Percentiles rank a stretch among this genome's conserved stretches.
Evolutionary conservation across 2,888 invertebrate species (phyloP).

Genomic region (Torymus aiolomorphi): DNA sequence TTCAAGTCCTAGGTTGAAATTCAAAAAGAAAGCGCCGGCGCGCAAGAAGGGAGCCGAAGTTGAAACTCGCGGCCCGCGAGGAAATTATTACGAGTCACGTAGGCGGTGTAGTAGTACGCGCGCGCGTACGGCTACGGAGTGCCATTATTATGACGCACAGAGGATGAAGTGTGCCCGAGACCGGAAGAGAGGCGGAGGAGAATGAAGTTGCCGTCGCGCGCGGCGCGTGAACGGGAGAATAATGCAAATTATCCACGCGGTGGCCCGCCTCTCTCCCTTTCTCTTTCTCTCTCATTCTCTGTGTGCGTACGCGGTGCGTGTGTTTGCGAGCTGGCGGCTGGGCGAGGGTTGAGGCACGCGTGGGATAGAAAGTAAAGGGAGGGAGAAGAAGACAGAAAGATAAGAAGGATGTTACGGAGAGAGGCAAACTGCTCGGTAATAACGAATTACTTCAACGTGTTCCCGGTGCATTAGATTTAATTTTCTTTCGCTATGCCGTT

Average conservation of each 20-base stretch:
- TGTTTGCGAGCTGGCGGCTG: not conserved
- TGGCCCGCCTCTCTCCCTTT: conserved; percentile 24
- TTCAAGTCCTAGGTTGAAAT: conserved; percentile 56
- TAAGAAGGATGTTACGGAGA: not conserved
- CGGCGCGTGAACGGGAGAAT: conserved; percentile 63
- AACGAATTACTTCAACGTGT: conserved; percentile 30
- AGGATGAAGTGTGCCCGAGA: conserved; percentile 59
- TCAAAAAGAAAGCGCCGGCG: conserved; percentile 53
- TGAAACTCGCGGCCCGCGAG: conserved; percentile 55
- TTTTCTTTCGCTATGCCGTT: not conserved
- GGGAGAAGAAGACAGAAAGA: not conserved
- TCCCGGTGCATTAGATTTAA: not conserved
- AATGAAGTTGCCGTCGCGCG: conserved; percentile 45
- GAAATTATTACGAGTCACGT: conserved; percentile 70
- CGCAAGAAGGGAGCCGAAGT: conserved; percentile 35
- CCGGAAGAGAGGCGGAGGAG: conserved; percentile 53
- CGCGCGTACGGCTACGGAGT: conserved; percentile 57
- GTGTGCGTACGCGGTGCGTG: no score
- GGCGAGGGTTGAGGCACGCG: not conserved
- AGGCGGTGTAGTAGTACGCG: conserved; percentile 50
- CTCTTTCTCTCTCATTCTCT: no score
- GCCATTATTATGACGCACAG: conserved; percentile 67
- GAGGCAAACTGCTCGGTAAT: conserved; percentile 13
- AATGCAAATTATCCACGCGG: conserved; percentile 68
- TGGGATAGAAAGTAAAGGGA: not conserved